Base-by-base conservation (phyloP, 2,888 invertebrate genomes). In the Acleris holmiana region DNA sequence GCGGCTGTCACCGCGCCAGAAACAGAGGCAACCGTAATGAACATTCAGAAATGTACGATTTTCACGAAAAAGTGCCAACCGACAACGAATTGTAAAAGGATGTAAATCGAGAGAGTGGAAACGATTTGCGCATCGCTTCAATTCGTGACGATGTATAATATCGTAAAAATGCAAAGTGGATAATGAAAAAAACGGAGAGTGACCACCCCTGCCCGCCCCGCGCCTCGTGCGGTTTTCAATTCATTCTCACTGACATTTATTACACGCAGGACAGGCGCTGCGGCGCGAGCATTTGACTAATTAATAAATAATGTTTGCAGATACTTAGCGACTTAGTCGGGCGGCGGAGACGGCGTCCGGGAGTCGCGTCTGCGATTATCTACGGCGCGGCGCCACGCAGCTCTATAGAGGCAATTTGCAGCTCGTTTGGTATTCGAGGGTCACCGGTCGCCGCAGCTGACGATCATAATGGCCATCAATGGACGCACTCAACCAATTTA, bases 1-100 rank as follows among this genome's bases (percentile, higher is more conserved):
- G 51, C 35, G 29, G 40, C 53, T 53, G 53, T 53, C 53, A 5
- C 40, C 19, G 40, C 40, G 40, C 44, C 44, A n/a, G 17, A 44
- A 17, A 44, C 44, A 44, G 17, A 35, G 8, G 35, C 35, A 10
- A 13, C 25, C 35, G 8, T 40, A 19, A 53, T 53, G 21, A 53
- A 21, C 40, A 53, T 40, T 35, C 40, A 15, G 7, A 53, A 53
- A 53, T 51, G 18, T 18, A 19, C 3, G 8, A 7, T n/a, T 40
- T 19, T 6, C 40, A 5, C 21, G 6, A 35, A 18, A 19, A 7
- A 6, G 35, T 40, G 29, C 17, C 15, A 10, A 17, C 8, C 8
- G 29, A 18, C 6, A 19, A 7, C 35, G 18, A 53, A 19, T 29
- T 8, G 8, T 29, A 8, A 2, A 8, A 29, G 2, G 8, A 29